Base-by-base conservation (phyloP, 1,140 invertebrate species). In the Orius insidiosus region DNA sequence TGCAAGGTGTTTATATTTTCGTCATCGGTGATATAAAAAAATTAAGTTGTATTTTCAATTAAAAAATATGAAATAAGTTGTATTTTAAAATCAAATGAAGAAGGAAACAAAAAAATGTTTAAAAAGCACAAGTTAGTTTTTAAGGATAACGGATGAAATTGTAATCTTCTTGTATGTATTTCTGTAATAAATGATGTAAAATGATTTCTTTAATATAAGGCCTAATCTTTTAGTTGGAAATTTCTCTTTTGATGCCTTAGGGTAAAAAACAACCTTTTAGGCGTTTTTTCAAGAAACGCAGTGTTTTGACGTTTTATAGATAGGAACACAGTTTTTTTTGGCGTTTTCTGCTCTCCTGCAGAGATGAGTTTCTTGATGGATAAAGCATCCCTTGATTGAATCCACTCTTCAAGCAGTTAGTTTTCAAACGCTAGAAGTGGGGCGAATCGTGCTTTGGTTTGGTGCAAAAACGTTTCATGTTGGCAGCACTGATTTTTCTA, bases 131-230 rank as follows among this genome's bases (percentile, higher is more conserved):
- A 46, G 24, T 46, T 11, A 13, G 14, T 37, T 11, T 11, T 36
- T 36, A 34, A 46, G 37, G 35, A 46, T 18, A 35, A 46, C 11
- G 34, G 35, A 46, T 13, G 34, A 31, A 37, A 45, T 14, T 45
- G 43, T 45, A 46, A 37, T 38, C 37, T 46, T 49, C 42, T 49
- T 45, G 47, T 48, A 44, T 49, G 41, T 49, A 49, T 49, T 49
- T 49, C 47, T 49, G 47, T 49, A 49, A 49, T 49, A 49, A 49
- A 49, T 35, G 19, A 45, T 49, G 47, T 40, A 49, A 49, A 49
- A 32, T 33, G 31, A 44, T 44, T 44, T 44, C 18, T 44, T 44
- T 44, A 44, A 44, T 32, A 14, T 11, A 33, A 33, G 5, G 24
- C 10, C 19, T 39, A 32, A 4, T 44, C 30, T 13, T 44, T 44